Evolutionary conservation across 2,113 vertebrate genomes (phyloP), one percentile per base, ranked within the genome.

Genomic region (Puma concolor): DNA sequence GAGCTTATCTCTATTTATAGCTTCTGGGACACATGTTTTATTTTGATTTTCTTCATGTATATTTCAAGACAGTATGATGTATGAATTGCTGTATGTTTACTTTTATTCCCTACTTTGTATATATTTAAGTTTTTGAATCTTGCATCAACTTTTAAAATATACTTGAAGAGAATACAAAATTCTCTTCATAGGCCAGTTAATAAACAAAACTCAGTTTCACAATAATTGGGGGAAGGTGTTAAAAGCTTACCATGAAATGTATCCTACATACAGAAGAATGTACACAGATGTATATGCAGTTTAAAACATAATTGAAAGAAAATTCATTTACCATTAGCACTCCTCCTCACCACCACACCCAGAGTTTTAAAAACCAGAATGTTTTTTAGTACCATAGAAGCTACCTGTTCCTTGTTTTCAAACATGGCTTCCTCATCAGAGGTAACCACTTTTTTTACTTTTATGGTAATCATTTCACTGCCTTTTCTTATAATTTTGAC

Each of bases 91-190:
- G 9, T 77, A 74, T 94, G n/a, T 91, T 97, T 93, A 87, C 67
- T 77, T 86, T 87, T 93, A 44, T 33, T 64, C 15, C 29, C 29
- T 90, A 54, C 31, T 93, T 84, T 89, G 10, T 74, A 88, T 88
- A 27, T 84, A 15, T 88, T 38, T 38, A 74, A 13, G 76, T 63
- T 25, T 94, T 97, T 94, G 38, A 95, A 88, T 80, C 67, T 83
- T 60, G 52, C 89, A 95, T 31, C 91, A 84, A 84, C 17, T 91
- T 63, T 92, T 13, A 96, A 38, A 88, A 81, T 92, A 92, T 14
- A 69, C 74, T 69, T 76, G 44, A 29, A 60, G 52, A 94, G 41
- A 69, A 52, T 44, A 44, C 7, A 44, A 44, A 44, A 9, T 44
- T 44, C 44, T 44, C 44, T 44, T 44, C 36, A 69, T 69, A 89